Percentiles rank a stretch among this genome's conserved stretches.
phyloP scores from a whole-genome alignment of 2,888 invertebrate species.

The Drosophila peninsularis region DNA sequence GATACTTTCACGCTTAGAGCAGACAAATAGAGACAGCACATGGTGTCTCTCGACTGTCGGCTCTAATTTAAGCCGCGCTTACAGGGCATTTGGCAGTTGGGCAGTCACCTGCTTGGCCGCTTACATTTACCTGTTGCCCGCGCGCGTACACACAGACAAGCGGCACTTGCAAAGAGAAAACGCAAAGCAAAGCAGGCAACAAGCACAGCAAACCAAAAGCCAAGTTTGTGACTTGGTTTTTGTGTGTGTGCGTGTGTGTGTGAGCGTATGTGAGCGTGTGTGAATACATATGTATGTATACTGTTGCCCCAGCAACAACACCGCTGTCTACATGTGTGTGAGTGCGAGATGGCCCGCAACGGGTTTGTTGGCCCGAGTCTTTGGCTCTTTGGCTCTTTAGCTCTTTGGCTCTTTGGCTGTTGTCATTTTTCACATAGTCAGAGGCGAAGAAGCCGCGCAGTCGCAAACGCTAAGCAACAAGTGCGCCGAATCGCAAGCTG shows the following conservation, averaged over 20 bases:
- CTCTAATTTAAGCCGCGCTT: background rate
- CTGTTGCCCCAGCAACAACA: constrained; percentile 39
- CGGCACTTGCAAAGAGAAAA: constrained; percentile 47
- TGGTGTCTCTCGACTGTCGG: background rate
- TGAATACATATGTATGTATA: background rate
- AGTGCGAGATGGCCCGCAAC: constrained; percentile 50
- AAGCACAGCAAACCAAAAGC: too few species aligned
- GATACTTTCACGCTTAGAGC: background rate
- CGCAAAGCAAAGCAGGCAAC: constrained; percentile 47
- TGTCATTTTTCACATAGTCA: constrained; percentile 65
- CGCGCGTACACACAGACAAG: background rate
- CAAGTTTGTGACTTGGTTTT: constrained; percentile 14
- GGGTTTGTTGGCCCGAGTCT: constrained; percentile 60
- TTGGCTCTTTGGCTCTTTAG: constrained; percentile 16
- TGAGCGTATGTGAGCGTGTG: background rate
- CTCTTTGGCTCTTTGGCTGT: constrained; percentile 32
- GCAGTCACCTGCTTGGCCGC: background rate
- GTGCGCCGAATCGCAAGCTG: constrained; percentile 39
- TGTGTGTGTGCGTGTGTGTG: background rate
- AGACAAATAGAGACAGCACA: background rate
- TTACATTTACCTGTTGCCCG: constrained; percentile 24
- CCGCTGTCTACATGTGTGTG: background rate
- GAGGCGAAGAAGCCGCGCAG: constrained; percentile 65
- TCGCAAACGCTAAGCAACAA: constrained; percentile 54
- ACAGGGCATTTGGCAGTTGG: constrained; percentile 5